phyloP scores from a whole-genome alignment of 2,113 vertebrate genomes.

The Galemys pyrenaicus region DNA sequence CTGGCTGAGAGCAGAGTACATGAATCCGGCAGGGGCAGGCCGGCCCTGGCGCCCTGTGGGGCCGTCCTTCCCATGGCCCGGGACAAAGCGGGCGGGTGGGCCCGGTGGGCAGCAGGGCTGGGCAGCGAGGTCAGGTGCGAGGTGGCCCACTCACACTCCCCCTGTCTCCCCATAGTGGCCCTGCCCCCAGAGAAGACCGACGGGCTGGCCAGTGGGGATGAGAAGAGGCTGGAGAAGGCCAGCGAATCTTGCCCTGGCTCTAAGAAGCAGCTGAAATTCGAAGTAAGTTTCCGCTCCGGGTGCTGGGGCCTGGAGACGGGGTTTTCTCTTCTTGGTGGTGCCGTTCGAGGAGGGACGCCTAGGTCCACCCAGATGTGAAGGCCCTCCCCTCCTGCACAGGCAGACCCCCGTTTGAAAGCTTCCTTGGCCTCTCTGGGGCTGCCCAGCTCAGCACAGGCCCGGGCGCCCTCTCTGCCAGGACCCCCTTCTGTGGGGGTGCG shows the following conservation, averaged over 20 bases:
- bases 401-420: background rate
- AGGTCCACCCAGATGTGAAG: background rate
- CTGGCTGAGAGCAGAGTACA: too few species aligned
- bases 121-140: accelerated
- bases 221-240: constrained; percentile 92
- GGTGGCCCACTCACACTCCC: background rate
- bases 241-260: constrained; percentile 86
- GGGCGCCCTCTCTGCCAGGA: background rate
- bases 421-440: background rate
- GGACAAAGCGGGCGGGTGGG: background rate
- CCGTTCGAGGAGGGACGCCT: background rate
- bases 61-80: accelerated
- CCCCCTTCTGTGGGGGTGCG: accelerated
- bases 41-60: background rate
- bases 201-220: constrained; percentile 89
- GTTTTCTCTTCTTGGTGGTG: accelerated
- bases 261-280: constrained; percentile 97
- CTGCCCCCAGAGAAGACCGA: constrained; percentile 96
- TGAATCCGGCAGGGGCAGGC: too few species aligned
- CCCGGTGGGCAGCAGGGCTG: accelerated
- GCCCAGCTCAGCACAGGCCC: background rate
- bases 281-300: constrained; percentile 87
- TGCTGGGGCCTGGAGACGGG: accelerated
- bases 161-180: constrained; percentile 87
- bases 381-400: background rate